phyloP scores from a whole-genome alignment of 2,113 vertebrate species.

The Aspidoscelis tigris region DNA sequence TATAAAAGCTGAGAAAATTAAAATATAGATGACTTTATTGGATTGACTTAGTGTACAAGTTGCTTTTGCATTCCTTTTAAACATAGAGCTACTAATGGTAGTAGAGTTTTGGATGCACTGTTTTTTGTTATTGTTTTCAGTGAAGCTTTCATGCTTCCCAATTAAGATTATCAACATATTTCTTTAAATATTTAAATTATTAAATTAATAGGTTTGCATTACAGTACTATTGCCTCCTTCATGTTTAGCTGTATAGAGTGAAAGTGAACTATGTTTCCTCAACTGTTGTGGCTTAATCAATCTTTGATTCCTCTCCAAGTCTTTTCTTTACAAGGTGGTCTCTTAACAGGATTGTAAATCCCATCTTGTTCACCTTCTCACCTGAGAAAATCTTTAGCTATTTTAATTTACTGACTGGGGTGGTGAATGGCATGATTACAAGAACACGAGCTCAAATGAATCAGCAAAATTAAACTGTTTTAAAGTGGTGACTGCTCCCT shows the following conservation, averaged over 20 bases:
- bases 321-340: neutral
- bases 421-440: neutral
- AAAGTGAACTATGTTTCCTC: slow-evolving; percentile 9
- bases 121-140: neutral
- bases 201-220: slow-evolving; percentile 19
- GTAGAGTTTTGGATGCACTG: slow-evolving; percentile 10
- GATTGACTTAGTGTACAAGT: slow-evolving; percentile 37
- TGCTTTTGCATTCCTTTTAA: slow-evolving; percentile 25
- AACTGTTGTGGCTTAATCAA: slow-evolving; percentile 4
- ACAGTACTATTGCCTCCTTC: neutral
- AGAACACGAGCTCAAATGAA: neutral
- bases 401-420: slow-evolving; percentile 19
- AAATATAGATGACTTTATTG: slow-evolving; percentile 40
- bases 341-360: slow-evolving; percentile 24
- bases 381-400: slow-evolving; percentile 1
- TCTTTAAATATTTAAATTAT: slow-evolving; percentile 11
- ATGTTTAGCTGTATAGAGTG: neutral
- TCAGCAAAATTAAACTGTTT: neutral
- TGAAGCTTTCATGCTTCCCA: slow-evolving; percentile 2
- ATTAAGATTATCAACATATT: slow-evolving; percentile 7
- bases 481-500: neutral
- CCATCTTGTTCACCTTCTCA: slow-evolving; percentile 9
- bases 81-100: neutral
- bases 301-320: slow-evolving; percentile 18
- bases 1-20: slow-evolving; percentile 35